A percentile compares a stretch with the other conserved stretches of the same genome.
Evolutionary conservation across 2,797 vertebrate genomes (phyloP).

Genomic region (Alauda arvensis): DNA sequence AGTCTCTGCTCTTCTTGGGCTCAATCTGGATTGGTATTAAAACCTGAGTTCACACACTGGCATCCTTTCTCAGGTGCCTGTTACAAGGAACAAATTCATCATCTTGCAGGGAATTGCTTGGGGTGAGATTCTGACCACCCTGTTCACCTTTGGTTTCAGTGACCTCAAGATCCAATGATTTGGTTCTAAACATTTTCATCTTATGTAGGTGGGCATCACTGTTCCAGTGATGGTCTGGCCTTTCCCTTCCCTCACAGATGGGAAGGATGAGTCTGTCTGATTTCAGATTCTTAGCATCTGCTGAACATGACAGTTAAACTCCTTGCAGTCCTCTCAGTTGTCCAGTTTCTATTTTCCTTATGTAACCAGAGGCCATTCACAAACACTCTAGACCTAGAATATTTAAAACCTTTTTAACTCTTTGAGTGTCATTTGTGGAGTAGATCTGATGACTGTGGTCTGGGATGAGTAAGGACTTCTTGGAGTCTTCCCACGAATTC

Average conservation of each 20-base stretch:
- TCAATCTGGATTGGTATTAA: neutral
- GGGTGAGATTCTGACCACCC: neutral
- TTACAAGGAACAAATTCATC: neutral
- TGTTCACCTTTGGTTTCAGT: neutral
- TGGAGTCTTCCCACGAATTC: neutral
- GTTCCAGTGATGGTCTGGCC: neutral
- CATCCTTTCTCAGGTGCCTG: neutral
- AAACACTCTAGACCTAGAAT: neutral
- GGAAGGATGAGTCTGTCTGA: neutral
- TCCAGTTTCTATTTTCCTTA: neutral
- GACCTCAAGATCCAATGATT: neutral
- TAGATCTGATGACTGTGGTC: neutral
- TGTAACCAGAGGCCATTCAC: neutral
- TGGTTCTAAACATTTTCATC: neutral
- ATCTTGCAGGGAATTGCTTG: neutral
- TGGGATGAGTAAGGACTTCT: neutral
- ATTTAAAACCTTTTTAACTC: neutral
- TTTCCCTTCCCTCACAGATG: neutral
- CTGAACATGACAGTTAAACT: neutral
- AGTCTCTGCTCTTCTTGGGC: neutral
- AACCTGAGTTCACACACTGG: neutral
- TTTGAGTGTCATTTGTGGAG: neutral
- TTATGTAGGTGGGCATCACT: neutral
- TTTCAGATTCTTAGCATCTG: neutral
- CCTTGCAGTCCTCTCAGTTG: neutral